Evolutionary conservation across 2,888 invertebrate genomes (phyloP).

Genomic region (Therioaphis trifolii): DNA sequence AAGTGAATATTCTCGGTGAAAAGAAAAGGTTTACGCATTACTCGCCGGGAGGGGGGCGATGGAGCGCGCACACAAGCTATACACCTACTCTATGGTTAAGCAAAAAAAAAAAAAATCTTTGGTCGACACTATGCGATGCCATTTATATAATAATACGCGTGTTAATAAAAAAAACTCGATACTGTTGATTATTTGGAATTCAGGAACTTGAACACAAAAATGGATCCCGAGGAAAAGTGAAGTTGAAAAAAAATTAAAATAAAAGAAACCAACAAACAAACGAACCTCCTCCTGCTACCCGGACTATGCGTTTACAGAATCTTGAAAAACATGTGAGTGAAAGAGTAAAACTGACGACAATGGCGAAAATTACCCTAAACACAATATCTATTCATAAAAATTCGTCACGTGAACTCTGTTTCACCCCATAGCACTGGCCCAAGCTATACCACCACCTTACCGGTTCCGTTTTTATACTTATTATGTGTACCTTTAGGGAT

Average conservation of each 20-base stretch:
- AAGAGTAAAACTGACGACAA: background rate
- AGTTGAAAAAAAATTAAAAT: background rate
- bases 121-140: too few species aligned
- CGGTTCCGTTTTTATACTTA: conserved; percentile 1
- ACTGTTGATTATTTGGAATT: background rate
- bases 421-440: background rate
- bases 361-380: background rate
- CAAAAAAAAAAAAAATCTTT: too few species aligned
- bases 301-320: background rate
- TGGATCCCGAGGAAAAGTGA: background rate
- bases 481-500: background rate
- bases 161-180: background rate
- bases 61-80: too few species aligned
- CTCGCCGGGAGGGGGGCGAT: too few species aligned
- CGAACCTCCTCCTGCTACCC: background rate
- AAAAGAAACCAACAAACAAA: background rate
- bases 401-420: background rate
- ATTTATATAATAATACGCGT: too few species aligned
- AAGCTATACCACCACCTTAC: background rate
- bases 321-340: background rate
- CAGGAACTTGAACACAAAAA: conserved; percentile 30
- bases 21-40: too few species aligned
- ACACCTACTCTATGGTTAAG: too few species aligned
- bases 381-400: background rate
- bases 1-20: too few species aligned